Conservation (phyloP, 2,888 invertebrate species). For the Rhaphigaster nebulosa region DNA sequence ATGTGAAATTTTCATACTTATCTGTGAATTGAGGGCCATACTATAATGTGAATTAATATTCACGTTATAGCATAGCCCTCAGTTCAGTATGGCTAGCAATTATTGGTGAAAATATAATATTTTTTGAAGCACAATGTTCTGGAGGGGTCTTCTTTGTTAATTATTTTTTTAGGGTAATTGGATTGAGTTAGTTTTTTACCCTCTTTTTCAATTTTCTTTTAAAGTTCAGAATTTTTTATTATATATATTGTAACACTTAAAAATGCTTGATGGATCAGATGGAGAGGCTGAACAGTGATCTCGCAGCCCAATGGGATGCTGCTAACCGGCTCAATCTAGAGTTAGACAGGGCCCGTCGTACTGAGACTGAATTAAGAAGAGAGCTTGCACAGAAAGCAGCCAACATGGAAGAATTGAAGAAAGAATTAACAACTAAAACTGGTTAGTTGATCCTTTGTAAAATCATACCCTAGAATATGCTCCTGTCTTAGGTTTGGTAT, state of each 20-base stretch:
- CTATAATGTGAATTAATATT: background rate
- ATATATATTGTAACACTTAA: slow-evolving; percentile 78
- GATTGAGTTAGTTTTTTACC: background rate
- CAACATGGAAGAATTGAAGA: slow-evolving; percentile 83
- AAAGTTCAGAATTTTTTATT: too few species aligned
- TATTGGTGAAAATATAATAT: background rate
- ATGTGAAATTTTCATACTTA: background rate
- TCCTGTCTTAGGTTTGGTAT: too few species aligned
- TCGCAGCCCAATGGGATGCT: slow-evolving; percentile 85
- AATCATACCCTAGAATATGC: too few species aligned
- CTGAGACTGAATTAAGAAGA: slow-evolving; percentile 82
- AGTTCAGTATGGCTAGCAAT: background rate
- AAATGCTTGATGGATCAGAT: slow-evolving; percentile 68
- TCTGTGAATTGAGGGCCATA: background rate
- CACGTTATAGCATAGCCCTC: too few species aligned
- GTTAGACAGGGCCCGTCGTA: slow-evolving; percentile 82
- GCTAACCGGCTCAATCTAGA: slow-evolving; percentile 83
- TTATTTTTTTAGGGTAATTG: background rate
- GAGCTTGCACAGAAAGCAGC: slow-evolving; percentile 82
- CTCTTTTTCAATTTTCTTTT: background rate
- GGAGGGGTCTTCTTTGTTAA: background rate
- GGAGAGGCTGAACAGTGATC: slow-evolving; percentile 84
- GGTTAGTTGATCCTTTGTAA: slow-evolving; percentile 70
- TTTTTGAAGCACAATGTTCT: background rate
- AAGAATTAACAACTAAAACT: slow-evolving; percentile 83